phyloP scores from a whole-genome alignment of 2,113 vertebrate genomes.

The Telmatochromis sp. region DNA sequence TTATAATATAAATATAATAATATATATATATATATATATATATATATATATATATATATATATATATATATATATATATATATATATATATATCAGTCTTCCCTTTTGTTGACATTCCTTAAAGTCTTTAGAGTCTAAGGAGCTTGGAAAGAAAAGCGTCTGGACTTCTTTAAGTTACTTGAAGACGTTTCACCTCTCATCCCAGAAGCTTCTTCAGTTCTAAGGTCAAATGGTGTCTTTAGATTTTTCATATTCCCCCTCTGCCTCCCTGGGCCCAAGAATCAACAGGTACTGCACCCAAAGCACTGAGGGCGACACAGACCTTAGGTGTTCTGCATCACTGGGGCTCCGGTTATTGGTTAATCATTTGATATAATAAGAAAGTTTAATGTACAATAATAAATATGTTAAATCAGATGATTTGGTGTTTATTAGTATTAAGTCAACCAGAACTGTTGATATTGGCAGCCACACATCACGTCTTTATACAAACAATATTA shows the following conservation, averaged over 20 bases:
- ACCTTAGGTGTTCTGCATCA: accelerated
- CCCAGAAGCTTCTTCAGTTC: not conserved
- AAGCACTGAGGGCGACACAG: accelerated
- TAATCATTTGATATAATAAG: not conserved
- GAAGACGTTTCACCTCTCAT: not conserved
- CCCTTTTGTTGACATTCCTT: too few species aligned
- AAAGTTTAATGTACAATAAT: not conserved
- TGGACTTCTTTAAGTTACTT: not conserved
- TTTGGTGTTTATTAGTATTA: too few species aligned
- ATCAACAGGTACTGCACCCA: not conserved
- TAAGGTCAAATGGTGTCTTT: not conserved
- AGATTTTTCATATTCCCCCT: not conserved
- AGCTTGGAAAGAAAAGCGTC: not conserved
- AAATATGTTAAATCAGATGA: not conserved
- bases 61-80: too few species aligned
- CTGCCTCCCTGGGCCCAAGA: not conserved
- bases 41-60: too few species aligned
- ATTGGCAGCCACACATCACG: not conserved
- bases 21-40: too few species aligned
- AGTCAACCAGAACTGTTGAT: not conserved
- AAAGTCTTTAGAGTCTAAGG: not conserved
- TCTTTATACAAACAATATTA: not conserved
- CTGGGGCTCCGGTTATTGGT: not conserved
- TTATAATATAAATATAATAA: too few species aligned
- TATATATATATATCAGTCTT: too few species aligned